Base-by-base conservation (phyloP, 1,140 invertebrate genomes). In the Scaptomyza montana region DNA sequence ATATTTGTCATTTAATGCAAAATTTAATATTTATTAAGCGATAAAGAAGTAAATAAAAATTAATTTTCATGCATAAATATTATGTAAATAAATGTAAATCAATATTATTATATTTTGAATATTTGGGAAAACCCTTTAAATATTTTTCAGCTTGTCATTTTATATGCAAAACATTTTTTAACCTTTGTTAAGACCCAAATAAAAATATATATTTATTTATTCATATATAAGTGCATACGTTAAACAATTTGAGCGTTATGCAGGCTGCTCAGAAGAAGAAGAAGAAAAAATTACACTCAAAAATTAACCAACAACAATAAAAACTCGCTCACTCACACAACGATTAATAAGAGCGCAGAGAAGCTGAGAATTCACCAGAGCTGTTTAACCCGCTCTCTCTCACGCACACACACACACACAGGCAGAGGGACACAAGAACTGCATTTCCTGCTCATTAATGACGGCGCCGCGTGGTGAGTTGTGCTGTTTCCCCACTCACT, bases 371-470 rank as follows among this genome's bases (percentile, higher is more conserved):
- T 41, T 61, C 70, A 67, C 49, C 55, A 73, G 39, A 46, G 46
- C 28, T 21, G 47, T 62, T 67, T 61, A 60, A 54, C 50, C 64
- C 46, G 64, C 70, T 67, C 64, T 73, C 70, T 33, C 21, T 3
- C 21, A 25, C 21, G 2, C 21, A 25, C 21, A 25, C 21, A 4
- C 21, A 25, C 8, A 39, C 36, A 39, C 36, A 39, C 36, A 39
- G 0, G 9, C 36, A 39, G 8, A 39, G 9, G 41, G 16, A 21
- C 39, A 65, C 61, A 71, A 73, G 70, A 82, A 82, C 66, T 84
- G 80, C 80, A 84, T 84, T 84, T 84, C 80, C 80, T 84, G 80
- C 80, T 84, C 80, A 84, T 80, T 80, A 75, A 65, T 39, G 47
- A 74, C 59, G 60, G 57, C 33, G 33, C 33, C 66, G 72, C 70